Percentiles rank a stretch among this genome's conserved stretches.
Conservation (phyloP, 1,140 invertebrate species). For the Helicoverpa armigera region DNA sequence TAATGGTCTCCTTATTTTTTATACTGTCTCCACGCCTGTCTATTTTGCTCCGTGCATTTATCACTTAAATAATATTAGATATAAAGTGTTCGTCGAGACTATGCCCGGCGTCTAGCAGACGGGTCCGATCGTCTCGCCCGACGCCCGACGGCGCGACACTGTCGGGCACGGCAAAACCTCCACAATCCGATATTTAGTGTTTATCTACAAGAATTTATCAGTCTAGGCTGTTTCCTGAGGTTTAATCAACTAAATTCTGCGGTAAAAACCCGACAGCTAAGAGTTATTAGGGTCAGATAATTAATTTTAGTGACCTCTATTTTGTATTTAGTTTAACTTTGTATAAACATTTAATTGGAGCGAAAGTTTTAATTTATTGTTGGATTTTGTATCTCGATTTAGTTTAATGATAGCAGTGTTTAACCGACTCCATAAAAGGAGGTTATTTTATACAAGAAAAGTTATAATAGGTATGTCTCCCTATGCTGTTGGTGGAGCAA, state of each 20-base stretch:
- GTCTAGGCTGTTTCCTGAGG: constrained; percentile 8
- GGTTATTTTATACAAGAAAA: too few species aligned
- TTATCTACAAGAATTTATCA: constrained; percentile 17
- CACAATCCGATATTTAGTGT: neutral
- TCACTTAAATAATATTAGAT: constrained; percentile 33
- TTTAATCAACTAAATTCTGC: neutral
- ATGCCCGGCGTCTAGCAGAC: constrained; percentile 32
- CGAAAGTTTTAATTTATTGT: too few species aligned
- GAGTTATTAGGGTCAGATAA: too few species aligned
- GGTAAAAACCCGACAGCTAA: too few species aligned
- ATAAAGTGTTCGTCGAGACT: constrained; percentile 38
- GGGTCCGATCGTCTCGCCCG: constrained; percentile 5
- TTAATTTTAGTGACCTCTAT: too few species aligned
- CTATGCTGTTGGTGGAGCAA: too few species aligned
- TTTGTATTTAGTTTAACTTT: too few species aligned
- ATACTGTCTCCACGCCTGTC: neutral
- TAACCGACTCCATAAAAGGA: too few species aligned
- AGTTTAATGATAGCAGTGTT: too few species aligned
- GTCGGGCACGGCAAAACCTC: constrained; percentile 2
- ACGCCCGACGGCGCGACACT: neutral
- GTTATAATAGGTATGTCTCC: too few species aligned
- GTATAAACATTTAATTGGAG: too few species aligned
- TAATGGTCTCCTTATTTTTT: constrained; percentile 3
- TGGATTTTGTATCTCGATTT: too few species aligned
- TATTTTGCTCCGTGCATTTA: constrained; percentile 35